Evolutionary conservation across 2,797 vertebrate species (phyloP), one percentile per base, ranked within the genome.

Genomic region (Holocentrus rufus): DNA sequence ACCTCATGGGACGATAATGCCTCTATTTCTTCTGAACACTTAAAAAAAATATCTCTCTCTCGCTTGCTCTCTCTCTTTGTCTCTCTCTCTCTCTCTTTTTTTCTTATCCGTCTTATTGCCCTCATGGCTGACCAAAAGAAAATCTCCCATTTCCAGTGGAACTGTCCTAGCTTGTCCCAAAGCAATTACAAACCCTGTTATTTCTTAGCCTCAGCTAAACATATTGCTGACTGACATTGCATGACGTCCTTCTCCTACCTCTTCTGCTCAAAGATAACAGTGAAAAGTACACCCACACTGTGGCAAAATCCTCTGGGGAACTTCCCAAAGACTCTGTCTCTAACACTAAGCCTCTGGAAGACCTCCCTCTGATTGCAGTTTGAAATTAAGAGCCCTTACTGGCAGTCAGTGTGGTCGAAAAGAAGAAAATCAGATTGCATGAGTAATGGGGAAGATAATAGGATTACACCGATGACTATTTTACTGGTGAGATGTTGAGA

Each of bases 101-200:
- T 39, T 55, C 82, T 88, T 89, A 89, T 87, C 82, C 72, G 72
- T 86, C 84, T 85, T 84, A 74, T 85, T 85, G 86, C 72, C 79
- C 87, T 88, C 85, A 76, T 82, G 81, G 85, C 74, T 87, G 84
- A 89, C 86, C 85, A 85, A 79, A 85, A 74, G 84, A 81, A 90
- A 88, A 86, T 83, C 89, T 88, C 65, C 72, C 59, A 36, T 80
- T 82, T 72, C 85, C 83, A 75, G 79, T 77, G 79, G 80, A 90
- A 79, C 78, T 81, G 87, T 84, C 80, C 79, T 83, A 75, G 85
- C 89, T 87, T 87, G 90, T 89, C 88, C 89, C 89, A 89, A 91
- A 92, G 90, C 89, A 92, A 92, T 93, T 92, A 92, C 89, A 90
- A 89, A 87, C 78, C 81, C 77, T 70, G 87, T 86, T 91, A 88